Evolutionary conservation across 2,113 vertebrate species (phyloP).

Genomic region (Accipiter virgatus): DNA sequence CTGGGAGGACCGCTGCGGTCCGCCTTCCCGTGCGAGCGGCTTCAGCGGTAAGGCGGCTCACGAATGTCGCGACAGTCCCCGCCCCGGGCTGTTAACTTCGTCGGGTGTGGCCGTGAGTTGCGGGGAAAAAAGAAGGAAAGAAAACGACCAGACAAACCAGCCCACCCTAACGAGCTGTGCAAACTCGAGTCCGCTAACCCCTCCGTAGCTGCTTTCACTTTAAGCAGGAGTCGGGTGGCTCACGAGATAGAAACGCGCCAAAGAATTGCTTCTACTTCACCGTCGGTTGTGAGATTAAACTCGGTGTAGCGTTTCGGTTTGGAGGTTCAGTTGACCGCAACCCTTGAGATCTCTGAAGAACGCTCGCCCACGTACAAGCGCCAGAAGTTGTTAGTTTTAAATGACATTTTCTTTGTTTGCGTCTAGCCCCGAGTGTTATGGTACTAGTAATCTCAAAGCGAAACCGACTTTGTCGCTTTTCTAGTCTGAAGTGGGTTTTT

Average conservation of each 20-base stretch:
- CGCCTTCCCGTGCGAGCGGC: too few relatives aligned
- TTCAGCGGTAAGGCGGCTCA: background rate
- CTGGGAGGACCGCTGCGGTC: background rate
- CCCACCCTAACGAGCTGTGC: rapidly evolving
- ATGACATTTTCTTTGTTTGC: background rate
- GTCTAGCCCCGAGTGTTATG: background rate
- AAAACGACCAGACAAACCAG: too few relatives aligned
- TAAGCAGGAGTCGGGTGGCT: background rate
- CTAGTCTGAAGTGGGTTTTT: background rate
- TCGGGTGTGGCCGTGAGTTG: rapidly evolving
- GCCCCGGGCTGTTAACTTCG: too few relatives aligned
- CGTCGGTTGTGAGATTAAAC: background rate
- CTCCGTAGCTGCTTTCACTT: rapidly evolving
- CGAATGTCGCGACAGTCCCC: rapidly evolving
- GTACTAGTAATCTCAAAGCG: background rate
- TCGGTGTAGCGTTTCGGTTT: background rate
- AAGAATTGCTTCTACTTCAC: background rate
- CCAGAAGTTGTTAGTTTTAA: background rate
- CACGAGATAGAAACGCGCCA: background rate
- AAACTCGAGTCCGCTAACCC: rapidly evolving
- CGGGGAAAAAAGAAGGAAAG: rapidly evolving
- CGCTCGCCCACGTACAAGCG: rapidly evolving
- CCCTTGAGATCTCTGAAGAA: background rate
- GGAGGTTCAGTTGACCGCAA: background rate
- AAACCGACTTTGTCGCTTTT: background rate